Evolutionary conservation across 2,113 vertebrate species (phyloP), one percentile per base, ranked within the genome.

Genomic region (Hydrolagus affinis): DNA sequence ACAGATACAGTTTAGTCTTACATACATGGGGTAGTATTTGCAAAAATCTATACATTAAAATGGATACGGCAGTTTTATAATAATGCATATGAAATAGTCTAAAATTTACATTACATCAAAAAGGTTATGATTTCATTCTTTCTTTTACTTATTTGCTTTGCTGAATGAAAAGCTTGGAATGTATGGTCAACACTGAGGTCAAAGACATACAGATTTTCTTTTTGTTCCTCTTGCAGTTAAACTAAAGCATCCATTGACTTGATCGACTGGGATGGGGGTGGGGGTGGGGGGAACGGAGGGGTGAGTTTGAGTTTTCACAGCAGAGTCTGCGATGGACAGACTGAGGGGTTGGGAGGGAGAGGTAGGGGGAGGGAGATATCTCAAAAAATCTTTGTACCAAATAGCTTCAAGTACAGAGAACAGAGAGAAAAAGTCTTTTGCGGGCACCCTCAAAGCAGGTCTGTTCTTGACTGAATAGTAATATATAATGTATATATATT

Each of bases 21-120:
- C 97, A 97, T 99, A 96, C 95, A 97, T 94, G 97, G 96, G 94
- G 95, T 98, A 97, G 94, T 97, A 97, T 98, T 97, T 97, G 95
- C 96, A 98, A 98, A 44, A 98, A 97, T 97, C 96, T 99, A 99
- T 99, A 99, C 98, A 99, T 97, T 99, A 97, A 97, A 97, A 96
- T 96, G 93, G 96, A 98, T 98, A 98, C 95, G 96, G 96, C 95
- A 96, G 96, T 97, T 97, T 98, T 96, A 97, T 97, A 99, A 44
- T 95, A 98, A 97, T 96, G 96, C 94, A 95, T 98, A 97, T 95
- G 97, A 97, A 97, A 97, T 96, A 94, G 95, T 98, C 95, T 98
- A 98, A 97, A 97, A 98, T 98, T 99, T 98, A 99, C 96, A 99
- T 96, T 96, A 97, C 95, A 96, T 96, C 95, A 96, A 96, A 91